A percentile compares a stretch with the other conserved stretches of the same genome.
These are phyloP conservation scores for Hydropsyche betteni DNA, from an alignment of 2,888 invertebrate species.

Conservation along the genomic window DNA sequence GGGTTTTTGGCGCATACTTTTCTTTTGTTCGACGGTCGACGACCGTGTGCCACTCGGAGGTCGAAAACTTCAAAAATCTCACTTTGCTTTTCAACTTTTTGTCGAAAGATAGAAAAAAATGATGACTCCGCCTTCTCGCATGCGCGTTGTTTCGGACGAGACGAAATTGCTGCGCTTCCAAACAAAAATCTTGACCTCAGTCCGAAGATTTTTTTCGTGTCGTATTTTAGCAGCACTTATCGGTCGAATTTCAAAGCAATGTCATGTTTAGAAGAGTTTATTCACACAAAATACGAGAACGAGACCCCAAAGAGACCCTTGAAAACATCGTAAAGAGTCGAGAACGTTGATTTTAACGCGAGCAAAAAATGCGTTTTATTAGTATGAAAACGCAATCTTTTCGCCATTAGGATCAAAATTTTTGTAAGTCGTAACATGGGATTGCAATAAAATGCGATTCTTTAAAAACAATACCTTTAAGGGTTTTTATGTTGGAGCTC, in stretches of 20 bases:
- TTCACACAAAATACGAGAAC: neutral
- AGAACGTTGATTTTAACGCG: neutral
- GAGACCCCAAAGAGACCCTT: neutral
- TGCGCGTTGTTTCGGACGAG: neutral
- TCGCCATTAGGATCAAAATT: no score
- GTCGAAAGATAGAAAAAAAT: neutral
- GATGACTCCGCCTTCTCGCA: neutral
- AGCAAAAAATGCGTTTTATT: slow-evolving; percentile 4
- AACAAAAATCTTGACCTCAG: slow-evolving; percentile 22
- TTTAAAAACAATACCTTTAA: no score
- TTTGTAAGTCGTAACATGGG: no score
- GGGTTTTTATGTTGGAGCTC: no score
- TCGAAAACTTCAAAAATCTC: neutral
- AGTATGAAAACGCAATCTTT: neutral
- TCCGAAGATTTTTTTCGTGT: neutral
- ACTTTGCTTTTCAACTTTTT: neutral
- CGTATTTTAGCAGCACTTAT: neutral
- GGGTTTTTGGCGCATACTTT: neutral
- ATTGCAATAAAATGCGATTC: no score
- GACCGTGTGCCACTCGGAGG: slow-evolving; percentile 19
- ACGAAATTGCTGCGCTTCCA: neutral
- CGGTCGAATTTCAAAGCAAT: neutral
- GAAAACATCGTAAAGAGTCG: neutral
- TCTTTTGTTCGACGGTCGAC: neutral
- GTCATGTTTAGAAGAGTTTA: neutral